Evolutionary conservation across 1,140 invertebrate genomes (phyloP), one percentile per base, ranked within the genome.

Genomic region (Drosophila gunungcola): DNA sequence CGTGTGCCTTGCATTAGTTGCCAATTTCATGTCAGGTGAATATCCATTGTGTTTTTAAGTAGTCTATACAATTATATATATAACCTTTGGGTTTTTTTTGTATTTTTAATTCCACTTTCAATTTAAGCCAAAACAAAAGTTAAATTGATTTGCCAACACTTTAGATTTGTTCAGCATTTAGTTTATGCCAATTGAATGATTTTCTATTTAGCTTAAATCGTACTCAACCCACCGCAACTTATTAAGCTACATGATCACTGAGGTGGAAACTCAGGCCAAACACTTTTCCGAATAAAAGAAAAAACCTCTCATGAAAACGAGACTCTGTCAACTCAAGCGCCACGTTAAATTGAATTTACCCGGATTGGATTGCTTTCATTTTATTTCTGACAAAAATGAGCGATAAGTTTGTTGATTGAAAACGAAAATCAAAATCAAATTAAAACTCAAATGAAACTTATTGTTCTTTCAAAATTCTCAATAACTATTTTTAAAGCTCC

Each of bases 21-120:
- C 61, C 55, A 78, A 89, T 80, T 57, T 80, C 78, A 78, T 91
- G 89, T 82, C 89, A 80, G 89, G 89, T 91, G 57, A 91, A 45
- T 53, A 16, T 51, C 2, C 5, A 69, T 48, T 29, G 4, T 38
- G 32, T 7, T 51, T 36, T 53, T 55, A 57, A n/a, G 39, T 51
- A 48, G 10, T 43, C 21, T 16, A 7, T 32, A 32, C 29, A 7
- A 48, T 3, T 54, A 49, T 34, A 34, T 21, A 32, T 51, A 38
- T 34, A 25, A 57, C 13, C 1, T n/a, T 9, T 11, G 0, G 9
- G 21, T 25, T 10, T 43, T 21, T 48, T 38, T 51, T 49, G 4
- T 48, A 16, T 10, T 25, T 32, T 43, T 69, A 53, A 62, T 36
- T 4, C 25, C 43, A 48, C 42, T 42, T 60, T 41, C 29, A 49